phyloP scores from a whole-genome alignment of 2,797 vertebrate species.

The Pterois miles region DNA sequence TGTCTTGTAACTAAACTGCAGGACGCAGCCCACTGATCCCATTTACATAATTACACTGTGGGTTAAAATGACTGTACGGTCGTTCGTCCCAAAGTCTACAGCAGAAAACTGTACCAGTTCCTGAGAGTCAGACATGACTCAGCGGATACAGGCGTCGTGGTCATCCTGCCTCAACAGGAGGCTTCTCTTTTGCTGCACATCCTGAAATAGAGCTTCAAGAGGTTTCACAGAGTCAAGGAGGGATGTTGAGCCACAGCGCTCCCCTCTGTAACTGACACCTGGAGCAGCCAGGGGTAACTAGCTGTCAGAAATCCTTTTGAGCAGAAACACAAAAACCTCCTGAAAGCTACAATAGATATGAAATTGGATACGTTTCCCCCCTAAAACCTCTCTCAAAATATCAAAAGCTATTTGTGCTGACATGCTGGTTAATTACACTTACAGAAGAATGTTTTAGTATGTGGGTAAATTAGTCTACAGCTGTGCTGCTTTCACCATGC shows the following conservation, averaged over 20 bases:
- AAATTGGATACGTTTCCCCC: neutral
- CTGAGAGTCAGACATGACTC: conserved; percentile 60
- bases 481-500: neutral
- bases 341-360: conserved; percentile 23
- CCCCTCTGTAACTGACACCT: conserved; percentile 26
- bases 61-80: conserved; percentile 48
- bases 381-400: neutral
- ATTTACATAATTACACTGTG: conserved; percentile 75
- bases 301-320: conserved; percentile 52
- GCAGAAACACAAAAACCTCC: conserved; percentile 49
- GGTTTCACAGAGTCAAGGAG: conserved; percentile 17
- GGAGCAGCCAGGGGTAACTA: conserved; percentile 42
- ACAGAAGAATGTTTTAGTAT: neutral
- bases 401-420: neutral
- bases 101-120: conserved; percentile 22
- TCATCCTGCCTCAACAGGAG: conserved; percentile 15
- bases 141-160: conserved; percentile 40
- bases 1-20: conserved; percentile 61
- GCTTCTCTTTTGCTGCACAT: conserved; percentile 32
- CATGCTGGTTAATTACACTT: neutral
- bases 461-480: neutral
- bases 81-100: neutral
- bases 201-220: conserved; percentile 25
- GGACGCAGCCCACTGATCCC: conserved; percentile 56
- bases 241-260: conserved; percentile 29